Evolutionary conservation across 2,888 invertebrate genomes (phyloP), one percentile per base, ranked within the genome.

Genomic region (Callimorpha dominula): DNA sequence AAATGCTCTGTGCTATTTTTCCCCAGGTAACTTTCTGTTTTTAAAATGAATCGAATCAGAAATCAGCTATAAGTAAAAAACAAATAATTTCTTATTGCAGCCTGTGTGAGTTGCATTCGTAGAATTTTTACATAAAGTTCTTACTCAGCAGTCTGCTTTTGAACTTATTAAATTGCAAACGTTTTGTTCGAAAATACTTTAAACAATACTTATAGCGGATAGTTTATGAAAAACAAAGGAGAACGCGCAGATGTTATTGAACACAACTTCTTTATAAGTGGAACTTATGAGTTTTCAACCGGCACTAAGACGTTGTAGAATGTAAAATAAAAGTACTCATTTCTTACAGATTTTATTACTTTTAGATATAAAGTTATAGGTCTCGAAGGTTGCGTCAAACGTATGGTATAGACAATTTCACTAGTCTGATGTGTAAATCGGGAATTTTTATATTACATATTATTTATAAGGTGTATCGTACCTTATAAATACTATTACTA

Each of bases 241-340:
- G 78, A 74, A 67, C 31, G 78, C 82, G 63, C 85, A 85, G 86
- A 86, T 87, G 86, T 75, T 87, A 87, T 87, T 83, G 88, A 85
- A 81, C 72, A 78, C 74, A 82, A 86, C 78, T 86, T 84, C 75
- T 75, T 78, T 85, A 81, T 83, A 76, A 76, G 75, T 69, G 77
- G 68, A 86, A 87, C 86, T 88, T 85, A 82, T 82, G 82, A 84
- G 82, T 81, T 85, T 83, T 77, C 83, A 70, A 62, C 42, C 69
- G 74, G 79, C 71, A 73, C 73, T 72, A 76, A 75, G 78, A 79
- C 75, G 74, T 72, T 70, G 74, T 71, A 70, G 70, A 72, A 60
- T 42, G 20, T 52, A 49, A 52, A 68, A 68, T 49, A 68, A 68
- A 65, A 65, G 43, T 63, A 62, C 43, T 54, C 15, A 43, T 71